Percentiles rank a stretch among this genome's conserved stretches.
Evolutionary conservation across 1,140 invertebrate genomes (phyloP).

Genomic region (Myzus persicae): DNA sequence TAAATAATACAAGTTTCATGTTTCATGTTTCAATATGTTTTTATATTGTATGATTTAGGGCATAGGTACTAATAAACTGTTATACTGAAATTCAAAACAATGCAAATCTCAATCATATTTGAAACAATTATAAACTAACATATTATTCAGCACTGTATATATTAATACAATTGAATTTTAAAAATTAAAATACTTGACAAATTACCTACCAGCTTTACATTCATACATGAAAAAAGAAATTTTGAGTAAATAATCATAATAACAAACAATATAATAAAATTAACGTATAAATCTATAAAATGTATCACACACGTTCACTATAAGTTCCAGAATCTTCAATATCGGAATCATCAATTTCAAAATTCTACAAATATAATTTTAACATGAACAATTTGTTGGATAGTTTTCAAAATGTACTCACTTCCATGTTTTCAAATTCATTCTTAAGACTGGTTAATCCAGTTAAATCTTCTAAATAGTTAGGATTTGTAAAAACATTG

Average conservation of each 20-base stretch:
- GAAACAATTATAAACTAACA: background rate
- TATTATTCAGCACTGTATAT: background rate
- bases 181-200: too few relatives aligned
- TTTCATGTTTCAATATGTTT: background rate
- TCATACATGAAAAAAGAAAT: background rate
- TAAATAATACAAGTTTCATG: background rate
- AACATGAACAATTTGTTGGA: background rate
- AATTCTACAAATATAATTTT: conserved; percentile 58
- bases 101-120: background rate
- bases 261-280: background rate
- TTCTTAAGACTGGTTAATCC: conserved; percentile 81
- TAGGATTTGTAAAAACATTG: conserved; percentile 84
- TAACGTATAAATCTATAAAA: background rate
- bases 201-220: too few relatives aligned
- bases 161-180: background rate
- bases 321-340: conserved; percentile 9
- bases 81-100: background rate
- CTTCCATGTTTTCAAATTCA: conserved; percentile 72
- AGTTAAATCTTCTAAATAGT: conserved; percentile 86
- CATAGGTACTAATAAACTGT: background rate
- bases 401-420: conserved; percentile 63
- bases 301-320: background rate
- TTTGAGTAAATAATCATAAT: background rate
- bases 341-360: conserved; percentile 61
- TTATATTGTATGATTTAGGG: background rate